These are phyloP conservation scores for Cryptomyrus ogoouensis DNA, from an alignment of 2,113 vertebrate genomes.

Conservation along the genomic window DNA sequence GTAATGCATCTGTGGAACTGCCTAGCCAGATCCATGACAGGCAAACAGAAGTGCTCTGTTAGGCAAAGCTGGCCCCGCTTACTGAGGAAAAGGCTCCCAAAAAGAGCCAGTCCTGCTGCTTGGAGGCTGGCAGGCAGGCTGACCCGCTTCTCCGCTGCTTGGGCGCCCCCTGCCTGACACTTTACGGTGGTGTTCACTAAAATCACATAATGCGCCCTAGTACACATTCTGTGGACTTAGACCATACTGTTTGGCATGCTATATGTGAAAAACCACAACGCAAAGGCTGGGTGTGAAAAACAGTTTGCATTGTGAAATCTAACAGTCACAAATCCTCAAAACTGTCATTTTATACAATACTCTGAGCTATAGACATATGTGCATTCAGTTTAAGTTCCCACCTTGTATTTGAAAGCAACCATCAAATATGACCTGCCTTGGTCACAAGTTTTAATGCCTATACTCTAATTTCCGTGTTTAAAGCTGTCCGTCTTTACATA, in stretches of 20 bases:
- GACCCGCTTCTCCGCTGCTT: neutral
- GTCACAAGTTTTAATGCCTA: neutral
- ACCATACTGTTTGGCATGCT: neutral
- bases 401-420: neutral
- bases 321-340: constrained; percentile 1
- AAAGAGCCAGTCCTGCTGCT: neutral
- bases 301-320: constrained; percentile 4
- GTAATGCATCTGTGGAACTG: neutral
- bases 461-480: neutral
- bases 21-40: neutral
- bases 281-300: neutral
- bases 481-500: neutral
- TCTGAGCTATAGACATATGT: neutral
- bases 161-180: constrained; percentile 22
- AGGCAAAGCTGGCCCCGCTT: neutral
- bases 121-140: neutral
- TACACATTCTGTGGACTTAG: neutral
- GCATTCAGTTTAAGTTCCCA: neutral
- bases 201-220: neutral
- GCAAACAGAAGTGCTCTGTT: neutral
- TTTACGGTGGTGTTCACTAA: neutral
- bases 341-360: neutral
- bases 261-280: neutral
- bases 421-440: neutral
- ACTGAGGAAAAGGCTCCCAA: neutral